Base-by-base conservation (phyloP, 1,140 invertebrate genomes). In the Physella acuta region DNA sequence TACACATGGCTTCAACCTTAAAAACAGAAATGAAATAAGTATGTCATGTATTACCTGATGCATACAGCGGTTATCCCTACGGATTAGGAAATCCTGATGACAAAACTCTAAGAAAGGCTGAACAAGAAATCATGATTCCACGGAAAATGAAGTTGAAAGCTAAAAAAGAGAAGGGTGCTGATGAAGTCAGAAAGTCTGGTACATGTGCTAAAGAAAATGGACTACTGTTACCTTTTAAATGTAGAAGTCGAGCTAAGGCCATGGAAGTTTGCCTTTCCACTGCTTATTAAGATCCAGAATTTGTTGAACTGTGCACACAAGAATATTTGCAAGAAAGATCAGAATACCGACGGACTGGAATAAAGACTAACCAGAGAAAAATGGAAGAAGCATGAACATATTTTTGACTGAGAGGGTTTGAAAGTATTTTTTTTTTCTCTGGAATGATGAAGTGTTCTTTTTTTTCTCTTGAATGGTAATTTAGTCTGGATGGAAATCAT, bases 101-200 rank as follows among this genome's bases (percentile, higher is more conserved):
- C 81, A 87, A 76, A 76, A 85, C 79, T n/a, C 83, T 97, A 58
- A 87, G 94, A 78, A 93, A 90, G 88, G 91, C 95, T 1, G 94
- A 97, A 85, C 84, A 83, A 51, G 92, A 95, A 78, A 88, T 96
- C 52, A 76, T 95, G 52, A 92, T 97, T 82, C 91, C 93, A 1
- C 91, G 93, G 85, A 90, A 91, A 80, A 90, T 96, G 86, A 86
- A 94, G 74, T 91, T 94, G 56, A 91, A 88, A 80, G 89, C 93
- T 1, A 91, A 89, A 81, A 77, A 75, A 20, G 90, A 93, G 81
- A 92, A 94, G 82, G 95, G 94, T 85, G 30, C 82, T 0, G 76
- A 87, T 75, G 89, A 91, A 88, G 90, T 93, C 11, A 81, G 85
- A 84, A 88, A 88, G 59, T 95, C 94, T 82, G 87, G 88, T 31